Percentiles rank a stretch among this genome's conserved stretches.
phyloP scores from a whole-genome alignment of 2,113 vertebrate species.

The Cololabis saira region DNA sequence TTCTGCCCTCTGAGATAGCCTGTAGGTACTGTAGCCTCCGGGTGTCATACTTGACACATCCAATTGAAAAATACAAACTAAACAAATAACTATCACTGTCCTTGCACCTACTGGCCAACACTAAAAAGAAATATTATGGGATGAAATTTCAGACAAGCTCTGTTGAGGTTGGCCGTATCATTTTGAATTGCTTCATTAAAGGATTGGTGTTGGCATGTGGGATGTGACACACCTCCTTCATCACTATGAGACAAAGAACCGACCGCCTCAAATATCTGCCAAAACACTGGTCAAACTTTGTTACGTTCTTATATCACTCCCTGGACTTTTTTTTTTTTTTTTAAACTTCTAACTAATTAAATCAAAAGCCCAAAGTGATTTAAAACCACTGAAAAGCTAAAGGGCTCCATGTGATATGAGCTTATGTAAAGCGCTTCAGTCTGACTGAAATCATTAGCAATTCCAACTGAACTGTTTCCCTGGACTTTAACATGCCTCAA shows the following conservation, averaged over 20 bases:
- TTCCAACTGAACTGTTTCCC: no score
- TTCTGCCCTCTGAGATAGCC: slow-evolving; percentile 69
- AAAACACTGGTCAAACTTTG: slow-evolving; percentile 21
- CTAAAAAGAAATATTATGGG: slow-evolving; percentile 82
- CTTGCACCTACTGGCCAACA: slow-evolving; percentile 77
- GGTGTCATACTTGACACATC: slow-evolving; percentile 79
- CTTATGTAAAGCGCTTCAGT: slow-evolving; percentile 17
- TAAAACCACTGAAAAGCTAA: slow-evolving; percentile 5
- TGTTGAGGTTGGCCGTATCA: slow-evolving; percentile 75
- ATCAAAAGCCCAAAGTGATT: slow-evolving; percentile 10
- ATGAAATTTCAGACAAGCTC: slow-evolving; percentile 80
- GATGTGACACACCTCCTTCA: slow-evolving; percentile 67
- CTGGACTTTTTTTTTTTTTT: neutral
- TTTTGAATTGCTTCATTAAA: slow-evolving; percentile 82
- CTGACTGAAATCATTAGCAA: no score
- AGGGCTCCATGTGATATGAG: neutral
- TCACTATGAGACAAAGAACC: slow-evolving; percentile 59
- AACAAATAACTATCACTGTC: slow-evolving; percentile 65
- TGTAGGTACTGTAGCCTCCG: slow-evolving; percentile 75
- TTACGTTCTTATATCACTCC: neutral
- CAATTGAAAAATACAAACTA: slow-evolving; percentile 50
- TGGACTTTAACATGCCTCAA: no score
- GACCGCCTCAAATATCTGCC: slow-evolving; percentile 46
- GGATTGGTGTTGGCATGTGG: slow-evolving; percentile 70
- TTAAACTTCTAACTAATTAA: neutral